Base-by-base conservation (phyloP, 2,888 invertebrate genomes). In the Dasypogon diadema region DNA sequence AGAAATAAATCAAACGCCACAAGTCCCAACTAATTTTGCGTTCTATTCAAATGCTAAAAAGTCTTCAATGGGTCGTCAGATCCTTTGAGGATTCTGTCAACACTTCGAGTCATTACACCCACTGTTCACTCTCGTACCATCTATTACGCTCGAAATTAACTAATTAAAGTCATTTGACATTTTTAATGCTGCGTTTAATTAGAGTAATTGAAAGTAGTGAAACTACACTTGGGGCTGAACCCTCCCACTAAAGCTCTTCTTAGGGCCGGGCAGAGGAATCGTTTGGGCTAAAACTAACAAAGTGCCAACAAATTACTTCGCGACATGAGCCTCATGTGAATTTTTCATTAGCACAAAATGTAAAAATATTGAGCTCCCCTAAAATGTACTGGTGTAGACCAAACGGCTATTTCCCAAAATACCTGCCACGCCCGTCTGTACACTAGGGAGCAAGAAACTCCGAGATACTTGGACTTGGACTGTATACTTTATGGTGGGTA, bases 321-420 rank as follows among this genome's bases (percentile, higher is more conserved):
- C 54, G 70, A 54, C 70, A 70, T 70, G 54, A 70, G 70, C 16
- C 70, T 37, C 54, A 70, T 70, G 70, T 70, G 70, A 70, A 34
- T 70, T 54, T 70, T 54, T 70, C 70, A 65, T 65, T 46, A 54
- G 26, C 68, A 46, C n/a, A 37, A 34, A 68, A n/a, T 24, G 48
- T 48, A 14, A n/a, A 26, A 56, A 56, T 24, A 56, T 24, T 24
- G 56, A 56, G 56, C 56, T 24, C 24, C 30, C 21, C 54, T 12
- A 30, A 54, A 54, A 54, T 14, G 30, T 30, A n/a, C 12, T 18
- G 56, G 12, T 26, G 24, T n/a, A 24, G 54, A 22, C 34, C 54
- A 21, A 54, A 70, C 54, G 70, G 46, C 70, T 70, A 14, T 22
- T 70, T 70, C 16, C 34, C 18, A 18, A 26, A 70, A 18, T 22